Percentiles rank a stretch among this genome's conserved stretches.
Evolutionary conservation across 2,888 invertebrate genomes (phyloP).

Genomic region (Cecidostiba fungosa): DNA sequence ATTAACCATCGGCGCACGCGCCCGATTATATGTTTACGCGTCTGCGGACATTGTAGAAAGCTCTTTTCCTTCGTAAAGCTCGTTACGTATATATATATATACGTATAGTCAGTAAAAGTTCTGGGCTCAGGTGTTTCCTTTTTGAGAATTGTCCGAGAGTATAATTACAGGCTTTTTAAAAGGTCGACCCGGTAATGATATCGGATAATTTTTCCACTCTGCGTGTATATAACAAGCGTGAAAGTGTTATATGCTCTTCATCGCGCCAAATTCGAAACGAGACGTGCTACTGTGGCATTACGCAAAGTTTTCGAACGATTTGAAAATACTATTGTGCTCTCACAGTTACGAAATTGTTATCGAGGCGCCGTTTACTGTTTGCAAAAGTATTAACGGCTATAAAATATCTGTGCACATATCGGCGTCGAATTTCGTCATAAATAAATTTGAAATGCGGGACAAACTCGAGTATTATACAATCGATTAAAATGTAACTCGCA

Average conservation of each 20-base stretch:
- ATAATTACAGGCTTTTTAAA: not conserved
- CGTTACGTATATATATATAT: not conserved
- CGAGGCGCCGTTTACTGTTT: not conserved
- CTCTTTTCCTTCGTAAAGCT: slow-evolving; percentile 12
- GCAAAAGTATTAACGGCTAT: not conserved
- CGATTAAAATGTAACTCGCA: not conserved
- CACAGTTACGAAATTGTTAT: not conserved
- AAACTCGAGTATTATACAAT: slow-evolving; percentile 9
- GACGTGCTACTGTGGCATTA: not conserved
- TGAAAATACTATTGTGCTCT: not conserved
- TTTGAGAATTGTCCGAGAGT: not conserved
- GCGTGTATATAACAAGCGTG: not conserved
- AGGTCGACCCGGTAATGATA: not conserved
- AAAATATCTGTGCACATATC: not conserved
- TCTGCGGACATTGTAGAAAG: slow-evolving; percentile 19
- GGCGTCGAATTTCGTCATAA: not conserved
- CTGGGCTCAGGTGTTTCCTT: not conserved
- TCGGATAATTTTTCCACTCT: not conserved
- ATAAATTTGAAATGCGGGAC: slow-evolving; percentile 12
- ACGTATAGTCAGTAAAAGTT: not conserved
- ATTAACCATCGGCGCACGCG: slow-evolving; percentile 18
- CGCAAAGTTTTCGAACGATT: not conserved
- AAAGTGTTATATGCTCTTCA: not conserved
- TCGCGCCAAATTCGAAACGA: not conserved
- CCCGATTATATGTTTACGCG: not conserved